Conservation (phyloP, 2,797 vertebrate species). For the Hapalemur alaotrensis region DNA sequence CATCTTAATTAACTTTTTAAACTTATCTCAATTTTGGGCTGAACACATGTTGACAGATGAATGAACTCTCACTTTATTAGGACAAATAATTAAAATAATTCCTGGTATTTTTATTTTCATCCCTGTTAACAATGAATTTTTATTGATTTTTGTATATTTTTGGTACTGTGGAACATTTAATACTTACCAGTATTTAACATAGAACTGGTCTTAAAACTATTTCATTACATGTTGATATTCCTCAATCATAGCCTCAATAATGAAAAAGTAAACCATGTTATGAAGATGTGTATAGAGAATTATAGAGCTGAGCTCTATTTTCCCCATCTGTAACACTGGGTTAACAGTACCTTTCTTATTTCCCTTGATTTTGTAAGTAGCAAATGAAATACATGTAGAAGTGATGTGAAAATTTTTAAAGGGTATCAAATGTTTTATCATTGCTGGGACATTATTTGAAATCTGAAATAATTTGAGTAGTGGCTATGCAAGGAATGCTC, state of each 20-base stretch:
- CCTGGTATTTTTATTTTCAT: neutral
- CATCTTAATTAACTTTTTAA: neutral
- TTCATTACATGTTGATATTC: neutral
- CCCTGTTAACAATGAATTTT: neutral
- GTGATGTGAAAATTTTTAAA: neutral
- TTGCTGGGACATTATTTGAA: conserved; percentile 1
- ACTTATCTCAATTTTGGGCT: neutral
- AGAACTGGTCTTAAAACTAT: neutral
- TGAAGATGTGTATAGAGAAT: neutral
- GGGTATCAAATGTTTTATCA: neutral
- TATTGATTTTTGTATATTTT: neutral
- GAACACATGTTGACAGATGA: neutral
- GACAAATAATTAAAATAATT: neutral
- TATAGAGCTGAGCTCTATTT: neutral
- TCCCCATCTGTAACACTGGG: neutral
- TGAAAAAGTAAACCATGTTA: neutral
- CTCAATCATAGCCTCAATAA: neutral
- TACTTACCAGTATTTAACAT: neutral
- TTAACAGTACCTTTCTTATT: neutral
- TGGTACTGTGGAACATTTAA: neutral
- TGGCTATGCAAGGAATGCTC: neutral
- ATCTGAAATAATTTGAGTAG: neutral
- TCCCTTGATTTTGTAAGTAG: neutral
- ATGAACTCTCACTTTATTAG: neutral
- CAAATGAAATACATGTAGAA: neutral